Conservation (phyloP, 35 echinoderm and acorn worm species). For the Stichopus chloronotus region DNA sequence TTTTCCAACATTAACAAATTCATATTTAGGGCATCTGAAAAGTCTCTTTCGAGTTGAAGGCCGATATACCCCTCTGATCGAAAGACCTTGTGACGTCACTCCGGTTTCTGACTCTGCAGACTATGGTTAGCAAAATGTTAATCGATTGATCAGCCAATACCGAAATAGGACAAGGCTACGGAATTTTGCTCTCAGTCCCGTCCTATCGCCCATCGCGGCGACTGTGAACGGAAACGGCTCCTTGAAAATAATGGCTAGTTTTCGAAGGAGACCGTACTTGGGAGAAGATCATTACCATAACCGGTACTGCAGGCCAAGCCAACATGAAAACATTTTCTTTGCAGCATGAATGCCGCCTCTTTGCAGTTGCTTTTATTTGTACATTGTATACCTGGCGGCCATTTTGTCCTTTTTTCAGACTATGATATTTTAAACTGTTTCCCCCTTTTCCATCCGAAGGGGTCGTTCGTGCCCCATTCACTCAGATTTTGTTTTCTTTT, state of each 20-base stretch:
- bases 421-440: constrained; percentile 10
- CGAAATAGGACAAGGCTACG: constrained; percentile 16
- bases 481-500: not conserved
- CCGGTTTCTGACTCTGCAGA: not conserved
- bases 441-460: not conserved
- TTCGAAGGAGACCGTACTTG: not conserved
- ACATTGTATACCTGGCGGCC: constrained; percentile 10
- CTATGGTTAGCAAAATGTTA: not conserved
- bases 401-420: not conserved
- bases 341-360: not conserved
- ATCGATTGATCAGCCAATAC: not conserved
- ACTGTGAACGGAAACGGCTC: not conserved
- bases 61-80: not conserved
- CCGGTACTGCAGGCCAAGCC: constrained; percentile 2
- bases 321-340: not conserved
- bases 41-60: not conserved
- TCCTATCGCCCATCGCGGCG: constrained; percentile 3
- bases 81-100: constrained; percentile 10
- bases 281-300: constrained; percentile 4
- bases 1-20: not conserved
- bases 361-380: not conserved
- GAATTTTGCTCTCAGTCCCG: not conserved
- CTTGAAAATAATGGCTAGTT: not conserved
- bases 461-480: not conserved
- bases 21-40: constrained; percentile 1